phyloP scores from a whole-genome alignment of 2,888 invertebrate species.

The Ectropis crepuscularia region DNA sequence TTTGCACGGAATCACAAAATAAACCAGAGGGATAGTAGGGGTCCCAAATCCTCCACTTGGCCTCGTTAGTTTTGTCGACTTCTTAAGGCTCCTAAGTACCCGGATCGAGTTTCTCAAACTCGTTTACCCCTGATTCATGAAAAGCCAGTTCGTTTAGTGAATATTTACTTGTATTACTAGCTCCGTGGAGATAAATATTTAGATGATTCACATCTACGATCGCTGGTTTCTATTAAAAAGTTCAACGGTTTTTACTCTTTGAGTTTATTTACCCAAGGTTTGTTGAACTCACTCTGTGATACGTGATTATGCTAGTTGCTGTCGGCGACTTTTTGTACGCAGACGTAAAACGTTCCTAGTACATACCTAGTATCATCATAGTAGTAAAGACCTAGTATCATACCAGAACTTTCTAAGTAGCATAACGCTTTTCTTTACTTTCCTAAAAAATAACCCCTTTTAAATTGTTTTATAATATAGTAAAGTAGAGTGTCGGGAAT shows the following conservation, averaged over 20 bases:
- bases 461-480: too few species aligned
- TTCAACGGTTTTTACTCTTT: constrained; percentile 22
- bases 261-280: constrained; percentile 31
- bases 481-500: too few species aligned
- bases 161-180: constrained; percentile 11
- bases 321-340: too few species aligned
- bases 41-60: constrained; percentile 27
- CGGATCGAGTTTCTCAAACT: constrained; percentile 28
- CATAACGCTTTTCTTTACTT: too few species aligned
- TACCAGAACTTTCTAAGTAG: too few species aligned
- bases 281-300: constrained; percentile 30
- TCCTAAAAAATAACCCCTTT: too few species aligned
- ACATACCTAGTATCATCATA: too few species aligned
- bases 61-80: constrained; percentile 34
- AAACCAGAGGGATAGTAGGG: too few species aligned
- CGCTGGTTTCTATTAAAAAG: constrained; percentile 30
- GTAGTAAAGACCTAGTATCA: too few species aligned
- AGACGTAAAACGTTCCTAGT: too few species aligned
- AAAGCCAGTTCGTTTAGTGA: constrained; percentile 1
- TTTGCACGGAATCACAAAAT: too few species aligned
- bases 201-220: constrained; percentile 23
- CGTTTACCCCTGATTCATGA: constrained; percentile 23
- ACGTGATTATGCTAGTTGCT: neutral
- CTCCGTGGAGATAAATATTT: constrained; percentile 31
- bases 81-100: constrained; percentile 22